A percentile compares a stretch with the other conserved stretches of the same genome.
Conservation (phyloP, 2,113 vertebrate species). For the Hepsetus odoe region DNA sequence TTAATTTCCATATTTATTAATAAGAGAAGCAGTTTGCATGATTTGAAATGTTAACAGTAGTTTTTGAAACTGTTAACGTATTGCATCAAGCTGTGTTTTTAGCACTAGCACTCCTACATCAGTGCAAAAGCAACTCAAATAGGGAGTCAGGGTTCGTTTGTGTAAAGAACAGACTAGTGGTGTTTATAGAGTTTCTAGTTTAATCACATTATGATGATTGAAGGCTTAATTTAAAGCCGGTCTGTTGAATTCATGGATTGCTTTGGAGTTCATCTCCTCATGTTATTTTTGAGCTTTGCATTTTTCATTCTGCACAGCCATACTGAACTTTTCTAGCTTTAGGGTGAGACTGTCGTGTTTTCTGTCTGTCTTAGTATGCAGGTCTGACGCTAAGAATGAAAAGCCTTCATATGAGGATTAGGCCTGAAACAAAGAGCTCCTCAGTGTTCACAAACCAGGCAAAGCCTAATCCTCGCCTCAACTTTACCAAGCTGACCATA, state of each 20-base stretch:
- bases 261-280: not conserved
- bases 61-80: too few species aligned
- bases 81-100: too few species aligned
- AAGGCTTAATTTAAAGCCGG: too few species aligned
- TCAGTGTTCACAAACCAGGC: conserved; percentile 43
- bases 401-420: conserved; percentile 55
- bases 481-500: conserved; percentile 10
- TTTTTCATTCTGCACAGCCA: not conserved
- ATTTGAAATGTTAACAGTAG: too few species aligned
- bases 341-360: conserved; percentile 6
- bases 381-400: conserved; percentile 26
- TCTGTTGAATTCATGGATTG: not conserved
- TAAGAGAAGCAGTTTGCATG: too few species aligned
- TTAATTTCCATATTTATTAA: too few species aligned
- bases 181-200: too few species aligned
- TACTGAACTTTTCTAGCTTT: conserved; percentile 11
- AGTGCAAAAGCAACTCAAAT: too few species aligned
- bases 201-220: too few species aligned
- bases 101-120: too few species aligned
- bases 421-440: conserved; percentile 60
- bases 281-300: not conserved
- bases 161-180: too few species aligned
- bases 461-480: conserved; percentile 53
- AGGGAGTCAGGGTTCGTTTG: too few species aligned
- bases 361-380: not conserved